Base-by-base conservation (phyloP, 2,888 invertebrate species). In the Alitta virens region DNA sequence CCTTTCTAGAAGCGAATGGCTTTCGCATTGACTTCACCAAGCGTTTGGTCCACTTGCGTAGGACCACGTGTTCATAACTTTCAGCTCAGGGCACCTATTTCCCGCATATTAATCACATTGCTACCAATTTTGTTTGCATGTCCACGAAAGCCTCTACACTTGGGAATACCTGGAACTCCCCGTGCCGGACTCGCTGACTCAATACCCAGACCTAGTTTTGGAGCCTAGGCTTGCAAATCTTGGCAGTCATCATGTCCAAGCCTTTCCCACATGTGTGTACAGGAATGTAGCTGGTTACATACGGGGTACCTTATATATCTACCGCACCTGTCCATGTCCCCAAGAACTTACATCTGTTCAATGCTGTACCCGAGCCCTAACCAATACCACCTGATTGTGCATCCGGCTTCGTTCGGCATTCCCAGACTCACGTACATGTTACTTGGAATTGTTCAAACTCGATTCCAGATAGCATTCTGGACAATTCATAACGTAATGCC, bases 1-100 rank as follows among this genome's bases (percentile, higher is more conserved):
- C 70, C 0, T 71, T 70, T 38, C 69, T 72, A 65, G 58, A 55
- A 25, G 14, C 9, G 12, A 72, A 70, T 63, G 72, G 69, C 38
- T 64, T 72, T 33, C 21, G 63, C 2, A 52, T 70, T n/a, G 62
- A 67, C 12, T 67, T 67, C 3, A 61, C 66, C 16, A 67, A 62
- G 42, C 63, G 61, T 26, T 49, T 62, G 56, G 57, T 69, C 2
- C 57, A 62, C 9, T 33, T 60, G 16, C 16, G 59, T 23, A 50
- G 16, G 9, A 12, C 18, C 7, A 9, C 3, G 26, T 52, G 23
- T 24, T 24, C 21, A 5, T 33, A 33, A 5, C 5, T 52, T 23
- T 23, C 21, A 9, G 16, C 25, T 24, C 2, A 52, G 12, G 7
- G 7, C 52, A 24, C 16, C 23, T 21, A 12, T 7, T 25, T 9